Percentiles rank a stretch among this genome's conserved stretches.
Conservation (phyloP, 2,797 vertebrate species). For the Phyllotis vaccarum region DNA sequence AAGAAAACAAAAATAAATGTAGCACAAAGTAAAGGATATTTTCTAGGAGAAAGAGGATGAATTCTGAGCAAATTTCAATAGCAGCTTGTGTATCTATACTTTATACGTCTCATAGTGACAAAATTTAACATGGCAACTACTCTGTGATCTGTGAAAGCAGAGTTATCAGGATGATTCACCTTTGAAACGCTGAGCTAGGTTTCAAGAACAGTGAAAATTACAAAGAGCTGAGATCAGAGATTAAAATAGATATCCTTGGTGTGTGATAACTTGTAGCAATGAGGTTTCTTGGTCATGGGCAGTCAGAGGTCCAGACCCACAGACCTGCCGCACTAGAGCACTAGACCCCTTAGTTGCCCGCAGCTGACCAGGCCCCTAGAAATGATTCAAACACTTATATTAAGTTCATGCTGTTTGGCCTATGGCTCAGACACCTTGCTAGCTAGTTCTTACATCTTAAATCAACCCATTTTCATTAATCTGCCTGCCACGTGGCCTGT, state of each 20-base stretch:
- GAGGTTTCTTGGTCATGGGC: too few relatives aligned
- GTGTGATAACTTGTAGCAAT: not conserved
- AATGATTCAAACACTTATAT: too few relatives aligned
- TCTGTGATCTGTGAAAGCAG: not conserved
- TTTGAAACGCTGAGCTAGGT: not conserved
- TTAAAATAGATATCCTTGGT: slow-evolving; percentile 6
- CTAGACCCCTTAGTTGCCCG: too few relatives aligned
- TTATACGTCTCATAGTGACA: not conserved
- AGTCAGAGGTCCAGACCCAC: too few relatives aligned
- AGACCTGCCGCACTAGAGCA: too few relatives aligned
- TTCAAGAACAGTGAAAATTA: not conserved
- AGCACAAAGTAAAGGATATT: not conserved
- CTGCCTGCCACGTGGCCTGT: too few relatives aligned
- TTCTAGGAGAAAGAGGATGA: not conserved
- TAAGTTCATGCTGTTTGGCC: too few relatives aligned
- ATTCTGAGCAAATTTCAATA: not conserved
- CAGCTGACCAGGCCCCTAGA: too few relatives aligned
- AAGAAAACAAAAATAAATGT: not conserved
- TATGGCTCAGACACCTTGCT: too few relatives aligned
- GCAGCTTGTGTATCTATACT: slow-evolving; percentile 4
- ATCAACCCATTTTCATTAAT: too few relatives aligned
- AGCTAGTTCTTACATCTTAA: too few relatives aligned
- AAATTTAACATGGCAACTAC: not conserved
- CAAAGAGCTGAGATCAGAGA: not conserved
- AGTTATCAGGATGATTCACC: slow-evolving; percentile 14